Evolutionary conservation across 1,140 invertebrate species (phyloP).

Genomic region (Lordiphosa collinella): DNA sequence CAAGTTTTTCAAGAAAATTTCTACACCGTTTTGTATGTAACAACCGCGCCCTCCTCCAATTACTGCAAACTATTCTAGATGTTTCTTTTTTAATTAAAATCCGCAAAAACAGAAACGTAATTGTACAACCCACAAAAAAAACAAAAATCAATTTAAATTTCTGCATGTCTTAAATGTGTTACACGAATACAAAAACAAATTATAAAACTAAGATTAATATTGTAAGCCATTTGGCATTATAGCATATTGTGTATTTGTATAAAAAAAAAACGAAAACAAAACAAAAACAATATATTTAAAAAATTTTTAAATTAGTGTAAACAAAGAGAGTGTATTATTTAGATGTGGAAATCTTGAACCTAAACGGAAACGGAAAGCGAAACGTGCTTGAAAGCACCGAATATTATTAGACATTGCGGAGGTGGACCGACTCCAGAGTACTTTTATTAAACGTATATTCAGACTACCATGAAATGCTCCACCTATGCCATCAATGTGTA

Average conservation of each 20-base stretch:
- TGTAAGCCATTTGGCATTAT: conserved; percentile 49
- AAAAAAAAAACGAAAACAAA: conserved; percentile 26
- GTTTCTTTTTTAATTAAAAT: conserved; percentile 16
- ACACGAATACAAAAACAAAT: conserved; percentile 57
- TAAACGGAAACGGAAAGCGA: too few relatives aligned
- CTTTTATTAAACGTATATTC: too few relatives aligned
- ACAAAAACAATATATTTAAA: conserved; percentile 53
- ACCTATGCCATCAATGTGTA: too few relatives aligned
- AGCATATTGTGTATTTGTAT: conserved; percentile 60
- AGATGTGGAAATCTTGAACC: too few relatives aligned
- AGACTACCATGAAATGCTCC: too few relatives aligned
- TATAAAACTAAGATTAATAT: conserved; percentile 49
- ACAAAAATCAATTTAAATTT: conserved; percentile 53
- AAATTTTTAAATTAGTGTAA: conserved; percentile 55
- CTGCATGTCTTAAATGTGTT: conserved; percentile 62
- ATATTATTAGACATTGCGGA: too few relatives aligned
- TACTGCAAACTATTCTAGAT: conserved; percentile 22
- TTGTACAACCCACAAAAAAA: conserved; percentile 24
- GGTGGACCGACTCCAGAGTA: too few relatives aligned
- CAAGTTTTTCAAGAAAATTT: conserved; percentile 30
- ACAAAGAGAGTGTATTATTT: background rate
- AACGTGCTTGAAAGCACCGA: too few relatives aligned
- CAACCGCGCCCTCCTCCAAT: conserved; percentile 5
- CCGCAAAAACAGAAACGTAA: conserved; percentile 17
- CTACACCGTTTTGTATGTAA: conserved; percentile 33